Evolutionary conservation across 2,797 vertebrate genomes (phyloP), one percentile per base, ranked within the genome.

Genomic region (Smutsia temminckii): DNA sequence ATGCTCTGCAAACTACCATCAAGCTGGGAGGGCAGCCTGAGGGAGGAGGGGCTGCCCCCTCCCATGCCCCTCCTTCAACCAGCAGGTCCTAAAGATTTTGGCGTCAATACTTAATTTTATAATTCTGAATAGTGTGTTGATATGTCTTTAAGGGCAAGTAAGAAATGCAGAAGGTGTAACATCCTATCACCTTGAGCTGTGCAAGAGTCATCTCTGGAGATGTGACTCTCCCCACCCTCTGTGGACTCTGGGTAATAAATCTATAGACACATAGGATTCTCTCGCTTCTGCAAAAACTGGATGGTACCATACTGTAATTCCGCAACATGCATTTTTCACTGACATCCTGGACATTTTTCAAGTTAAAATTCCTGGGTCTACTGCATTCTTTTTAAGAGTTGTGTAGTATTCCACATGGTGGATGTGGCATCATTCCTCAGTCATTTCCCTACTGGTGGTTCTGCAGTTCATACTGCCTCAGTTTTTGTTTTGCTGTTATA

Each of bases 381-480:
- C 18, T 12, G 61, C 5, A 6, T 25, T 29, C 64, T 91, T 37
- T 42, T 53, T n/a, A 29, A 27, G 21, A 20, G 27, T 9, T 63
- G 49, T 40, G 1, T n/a, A 16, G 29, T 66, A 37, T 29, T 80
- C 66, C 75, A 8, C 2, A 0, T 3, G 0, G 8, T 0, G n/a
- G 32, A 29, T 0, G 1, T 0, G 1, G 6, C 1, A 0, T 11
- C 21, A 2, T 27, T 1, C 1, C 8, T 23, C 9, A 6, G 46
- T 11, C 46, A 0, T 12, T 83, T 57, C 49, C 49, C 25, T 29
- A 0, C 0, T 0, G 16, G 21, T 6, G 10, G 51, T 6, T n/a
- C 11, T 1, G 3, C 6, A 46, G 69, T 17, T 23, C 13, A 0
- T 0, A 2, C n/a, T 51, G 4, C 14, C 1, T 51, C 7, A 27